These are phyloP conservation scores for Cydia amplana DNA, from an alignment of 1,140 invertebrate genomes.

Conservation along the genomic window DNA sequence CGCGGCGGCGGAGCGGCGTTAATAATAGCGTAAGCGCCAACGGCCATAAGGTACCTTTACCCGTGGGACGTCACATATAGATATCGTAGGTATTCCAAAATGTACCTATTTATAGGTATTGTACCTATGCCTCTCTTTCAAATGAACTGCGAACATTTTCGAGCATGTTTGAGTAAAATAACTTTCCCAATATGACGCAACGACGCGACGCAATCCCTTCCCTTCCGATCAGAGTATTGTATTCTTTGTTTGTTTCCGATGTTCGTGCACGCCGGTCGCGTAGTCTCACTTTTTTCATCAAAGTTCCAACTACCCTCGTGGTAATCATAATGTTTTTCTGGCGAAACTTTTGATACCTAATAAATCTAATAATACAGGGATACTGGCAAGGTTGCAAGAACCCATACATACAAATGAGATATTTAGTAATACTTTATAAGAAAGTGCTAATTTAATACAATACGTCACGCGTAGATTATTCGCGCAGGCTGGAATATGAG, in stretches of 20 bases:
- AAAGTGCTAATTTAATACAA: neutral
- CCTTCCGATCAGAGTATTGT: too few species aligned
- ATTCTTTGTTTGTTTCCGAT: too few species aligned
- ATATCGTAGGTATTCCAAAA: too few species aligned
- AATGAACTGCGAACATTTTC: too few species aligned
- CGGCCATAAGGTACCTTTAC: too few species aligned
- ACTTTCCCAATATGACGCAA: conserved; percentile 9
- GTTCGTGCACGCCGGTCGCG: neutral
- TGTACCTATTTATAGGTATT: too few species aligned
- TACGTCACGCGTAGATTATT: neutral
- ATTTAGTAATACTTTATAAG: neutral
- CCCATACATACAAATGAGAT: conserved; percentile 5
- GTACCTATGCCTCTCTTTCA: too few species aligned
- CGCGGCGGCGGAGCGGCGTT: too few species aligned
- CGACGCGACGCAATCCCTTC: conserved; percentile 20
- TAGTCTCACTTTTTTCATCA: conserved; percentile 27
- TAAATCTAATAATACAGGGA: conserved; percentile 5
- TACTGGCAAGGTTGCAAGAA: neutral
- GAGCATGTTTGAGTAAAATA: neutral
- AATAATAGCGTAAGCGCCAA: too few species aligned
- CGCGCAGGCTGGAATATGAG: neutral
- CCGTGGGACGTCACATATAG: too few species aligned
- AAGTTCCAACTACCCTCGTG: conserved; percentile 22
- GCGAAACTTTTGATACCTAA: neutral
- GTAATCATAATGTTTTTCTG: conserved; percentile 24